Evolutionary conservation across 2,797 vertebrate genomes (phyloP).

Genomic region (Sardinella longiceps): DNA sequence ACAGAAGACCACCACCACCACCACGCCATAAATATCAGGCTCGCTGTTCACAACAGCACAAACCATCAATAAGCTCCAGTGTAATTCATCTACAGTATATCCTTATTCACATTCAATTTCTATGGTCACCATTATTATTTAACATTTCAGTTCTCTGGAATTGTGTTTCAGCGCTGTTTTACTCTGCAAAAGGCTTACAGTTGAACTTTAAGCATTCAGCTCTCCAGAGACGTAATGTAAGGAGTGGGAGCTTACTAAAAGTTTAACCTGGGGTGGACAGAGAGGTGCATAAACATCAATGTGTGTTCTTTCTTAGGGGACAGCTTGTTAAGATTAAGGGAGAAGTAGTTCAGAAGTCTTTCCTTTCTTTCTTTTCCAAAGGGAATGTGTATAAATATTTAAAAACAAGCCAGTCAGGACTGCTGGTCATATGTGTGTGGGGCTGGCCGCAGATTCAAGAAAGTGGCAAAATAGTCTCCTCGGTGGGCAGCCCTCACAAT

Average conservation of each 20-base stretch:
- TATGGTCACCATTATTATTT: neutral
- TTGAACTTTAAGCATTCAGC: neutral
- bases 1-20: neutral
- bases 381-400: conserved; percentile 11
- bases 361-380: neutral
- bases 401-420: conserved; percentile 55
- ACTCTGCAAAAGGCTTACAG: neutral
- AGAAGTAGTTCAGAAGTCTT: neutral
- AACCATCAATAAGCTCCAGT: conserved; percentile 8
- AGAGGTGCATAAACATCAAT: neutral
- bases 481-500: neutral
- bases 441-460: conserved; percentile 58
- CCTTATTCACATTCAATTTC: neutral
- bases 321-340: neutral
- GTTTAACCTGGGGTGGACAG: neutral
- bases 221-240: neutral
- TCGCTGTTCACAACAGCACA: conserved; percentile 59
- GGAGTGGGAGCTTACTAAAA: neutral
- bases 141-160: neutral
- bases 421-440: conserved; percentile 70
- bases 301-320: neutral
- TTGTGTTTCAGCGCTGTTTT: conserved; percentile 3
- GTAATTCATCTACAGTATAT: neutral
- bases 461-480: neutral
- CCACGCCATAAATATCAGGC: conserved; percentile 8